Conservation (phyloP, 2,113 vertebrate genomes). For the Gopherus flavomarginatus region DNA sequence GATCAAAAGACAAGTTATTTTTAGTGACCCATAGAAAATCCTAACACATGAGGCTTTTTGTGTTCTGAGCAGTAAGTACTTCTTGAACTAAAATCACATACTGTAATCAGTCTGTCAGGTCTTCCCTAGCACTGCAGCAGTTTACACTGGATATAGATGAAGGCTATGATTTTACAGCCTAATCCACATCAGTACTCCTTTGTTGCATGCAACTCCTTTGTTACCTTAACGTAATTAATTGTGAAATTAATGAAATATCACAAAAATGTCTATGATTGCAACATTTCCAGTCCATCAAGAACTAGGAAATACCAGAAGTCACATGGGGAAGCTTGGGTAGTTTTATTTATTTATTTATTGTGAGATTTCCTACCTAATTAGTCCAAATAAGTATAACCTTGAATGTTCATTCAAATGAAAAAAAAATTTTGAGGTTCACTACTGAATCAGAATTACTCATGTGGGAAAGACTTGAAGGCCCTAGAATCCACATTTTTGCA, state of each 20-base stretch:
- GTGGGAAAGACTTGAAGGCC: neutral
- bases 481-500: neutral
- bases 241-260: neutral
- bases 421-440: neutral
- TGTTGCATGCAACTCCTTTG: neutral
- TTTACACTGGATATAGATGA: neutral
- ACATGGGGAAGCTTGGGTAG: neutral
- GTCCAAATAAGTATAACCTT: neutral
- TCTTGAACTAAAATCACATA: neutral
- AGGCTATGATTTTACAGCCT: neutral
- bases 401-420: neutral
- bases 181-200: neutral
- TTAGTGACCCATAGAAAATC: neutral
- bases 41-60: neutral
- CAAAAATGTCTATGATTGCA: neutral
- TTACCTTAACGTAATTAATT: neutral
- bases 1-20: neutral
- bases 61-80: accelerated
- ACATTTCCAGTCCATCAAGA: neutral
- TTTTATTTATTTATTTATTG: neutral
- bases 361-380: neutral
- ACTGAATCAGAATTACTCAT: neutral
- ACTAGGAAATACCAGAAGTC: neutral
- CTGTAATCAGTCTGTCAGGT: neutral
- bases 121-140: neutral